phyloP scores from a whole-genome alignment of 2,113 vertebrate genomes.

The Rhinogobius similis region DNA sequence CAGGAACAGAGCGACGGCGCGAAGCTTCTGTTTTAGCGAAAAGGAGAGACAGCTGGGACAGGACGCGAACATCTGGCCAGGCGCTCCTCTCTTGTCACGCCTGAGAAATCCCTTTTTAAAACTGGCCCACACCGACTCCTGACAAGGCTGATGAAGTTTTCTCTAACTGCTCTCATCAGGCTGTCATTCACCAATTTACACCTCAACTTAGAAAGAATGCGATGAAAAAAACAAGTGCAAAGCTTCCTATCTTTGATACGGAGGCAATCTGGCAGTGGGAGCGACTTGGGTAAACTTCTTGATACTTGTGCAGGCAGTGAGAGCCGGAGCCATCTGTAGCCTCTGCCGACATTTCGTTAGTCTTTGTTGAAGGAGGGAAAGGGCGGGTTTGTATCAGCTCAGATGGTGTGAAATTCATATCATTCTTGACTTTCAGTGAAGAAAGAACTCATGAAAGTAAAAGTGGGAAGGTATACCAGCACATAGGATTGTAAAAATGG shows the following conservation, averaged over 20 bases:
- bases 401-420: constrained; percentile 54
- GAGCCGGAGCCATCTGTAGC: constrained; percentile 67
- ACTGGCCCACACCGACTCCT: constrained; percentile 45
- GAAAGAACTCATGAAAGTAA: not conserved
- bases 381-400: constrained; percentile 61
- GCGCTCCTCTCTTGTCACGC: constrained; percentile 47
- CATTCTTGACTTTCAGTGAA: constrained; percentile 21
- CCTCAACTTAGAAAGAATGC: constrained; percentile 50
- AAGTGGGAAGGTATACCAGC: not conserved
- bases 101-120: constrained; percentile 43
- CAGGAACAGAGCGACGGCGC: constrained; percentile 11
- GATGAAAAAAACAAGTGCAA: not conserved
- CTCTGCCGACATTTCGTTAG: constrained; percentile 44
- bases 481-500: not conserved
- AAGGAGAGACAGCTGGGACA: constrained; percentile 58
- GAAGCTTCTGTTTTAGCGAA: constrained; percentile 34
- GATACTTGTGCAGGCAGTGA: constrained; percentile 57
- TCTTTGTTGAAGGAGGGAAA: constrained; percentile 48
- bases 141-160: constrained; percentile 62
- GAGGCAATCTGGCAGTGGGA: constrained; percentile 55
- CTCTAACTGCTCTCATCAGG: constrained; percentile 42
- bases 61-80: constrained; percentile 66
- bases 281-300: constrained; percentile 62
- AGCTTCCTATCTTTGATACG: constrained; percentile 29
- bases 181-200: constrained; percentile 60